Percentiles rank a stretch among this genome's conserved stretches.
phyloP scores from a whole-genome alignment of 2,113 vertebrate species.

The Sander vitreus region DNA sequence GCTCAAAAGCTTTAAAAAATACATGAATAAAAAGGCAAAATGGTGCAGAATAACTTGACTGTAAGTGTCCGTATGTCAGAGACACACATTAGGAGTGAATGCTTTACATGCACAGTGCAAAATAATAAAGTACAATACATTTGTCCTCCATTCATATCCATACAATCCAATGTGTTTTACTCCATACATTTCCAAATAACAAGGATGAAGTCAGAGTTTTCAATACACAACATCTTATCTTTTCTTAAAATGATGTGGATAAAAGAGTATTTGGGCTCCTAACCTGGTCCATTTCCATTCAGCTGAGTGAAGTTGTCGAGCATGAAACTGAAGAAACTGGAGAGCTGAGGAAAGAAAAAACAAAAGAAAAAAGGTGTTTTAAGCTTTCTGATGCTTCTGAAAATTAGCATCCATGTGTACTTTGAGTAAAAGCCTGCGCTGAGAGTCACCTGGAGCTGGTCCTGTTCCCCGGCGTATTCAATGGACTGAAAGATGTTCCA shows the following conservation, averaged over 20 bases:
- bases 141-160: not conserved
- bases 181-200: not conserved
- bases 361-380: not conserved
- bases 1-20: not conserved
- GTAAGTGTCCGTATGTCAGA: not conserved
- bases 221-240: not conserved
- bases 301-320: slow-evolving; percentile 89
- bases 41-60: not conserved
- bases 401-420: not conserved
- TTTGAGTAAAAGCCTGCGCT: not conserved
- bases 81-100: not conserved
- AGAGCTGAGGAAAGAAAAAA: slow-evolving; percentile 84
- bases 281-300: slow-evolving; percentile 86
- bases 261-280: slow-evolving; percentile 26
- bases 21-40: not conserved
- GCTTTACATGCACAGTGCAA: not conserved
- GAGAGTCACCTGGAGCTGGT: slow-evolving; percentile 91
- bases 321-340: slow-evolving; percentile 96
- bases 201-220: not conserved
- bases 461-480: slow-evolving; percentile 95
- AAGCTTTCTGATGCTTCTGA: not conserved
- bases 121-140: not conserved
- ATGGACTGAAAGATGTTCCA: slow-evolving; percentile 96
- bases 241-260: too few species aligned
- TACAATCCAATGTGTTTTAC: not conserved